Evolutionary conservation across 2,888 invertebrate species (phyloP).

Genomic region (Platycnemis pennipes): DNA sequence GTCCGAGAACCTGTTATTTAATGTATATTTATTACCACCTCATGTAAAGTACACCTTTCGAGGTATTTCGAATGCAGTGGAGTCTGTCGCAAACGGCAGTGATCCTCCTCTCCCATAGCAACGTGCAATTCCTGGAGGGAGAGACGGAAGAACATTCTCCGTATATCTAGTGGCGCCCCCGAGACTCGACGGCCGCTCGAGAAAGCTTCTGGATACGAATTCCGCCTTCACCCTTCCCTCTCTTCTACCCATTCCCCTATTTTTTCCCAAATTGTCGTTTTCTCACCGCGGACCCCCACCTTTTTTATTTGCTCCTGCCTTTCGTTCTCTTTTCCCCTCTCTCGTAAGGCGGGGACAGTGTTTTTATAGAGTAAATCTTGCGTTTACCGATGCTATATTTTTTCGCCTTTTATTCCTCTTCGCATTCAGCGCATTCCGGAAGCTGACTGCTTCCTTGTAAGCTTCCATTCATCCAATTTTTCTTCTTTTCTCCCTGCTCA

Average conservation of each 20-base stretch:
- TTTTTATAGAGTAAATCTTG: neutral
- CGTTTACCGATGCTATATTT: neutral
- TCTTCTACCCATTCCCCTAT: neutral
- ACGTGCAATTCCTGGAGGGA: neutral
- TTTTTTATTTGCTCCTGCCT: neutral
- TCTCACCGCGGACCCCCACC: neutral
- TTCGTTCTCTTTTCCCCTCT: neutral
- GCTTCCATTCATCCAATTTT: neutral
- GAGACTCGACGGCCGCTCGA: conserved; percentile 24
- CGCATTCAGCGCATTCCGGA: neutral
- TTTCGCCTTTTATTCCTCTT: neutral
- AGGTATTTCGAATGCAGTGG: neutral
- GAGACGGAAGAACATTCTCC: neutral
- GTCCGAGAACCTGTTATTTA: no score
- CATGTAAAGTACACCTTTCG: no score
- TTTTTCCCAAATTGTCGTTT: conserved; percentile 4
- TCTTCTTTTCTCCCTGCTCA: neutral
- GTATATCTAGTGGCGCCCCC: conserved; percentile 16
- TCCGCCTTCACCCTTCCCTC: neutral
- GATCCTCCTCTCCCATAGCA: neutral
- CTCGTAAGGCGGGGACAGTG: neutral
- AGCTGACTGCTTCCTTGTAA: conserved; percentile 10
- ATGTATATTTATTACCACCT: no score
- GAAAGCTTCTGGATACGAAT: conserved; percentile 34
- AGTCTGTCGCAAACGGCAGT: neutral